Evolutionary conservation across 1,140 invertebrate genomes (phyloP).

Genomic region (Drosophila orena): DNA sequence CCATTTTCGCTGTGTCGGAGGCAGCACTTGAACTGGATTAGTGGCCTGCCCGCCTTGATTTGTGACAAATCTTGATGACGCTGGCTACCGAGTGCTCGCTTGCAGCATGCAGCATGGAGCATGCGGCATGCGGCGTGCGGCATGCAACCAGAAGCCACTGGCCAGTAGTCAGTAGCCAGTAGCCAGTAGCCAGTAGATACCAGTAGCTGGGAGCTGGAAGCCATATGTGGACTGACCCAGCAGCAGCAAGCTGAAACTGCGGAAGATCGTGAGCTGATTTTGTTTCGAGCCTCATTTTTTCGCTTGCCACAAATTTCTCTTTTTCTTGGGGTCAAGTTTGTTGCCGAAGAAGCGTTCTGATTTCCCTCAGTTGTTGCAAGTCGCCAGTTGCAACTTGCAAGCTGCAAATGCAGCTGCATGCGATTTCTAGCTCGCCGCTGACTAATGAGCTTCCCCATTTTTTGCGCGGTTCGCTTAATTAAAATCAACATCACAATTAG

Average conservation of each 20-base stretch:
- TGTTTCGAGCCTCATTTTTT: slow-evolving; percentile 59
- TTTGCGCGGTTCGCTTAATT: slow-evolving; percentile 43
- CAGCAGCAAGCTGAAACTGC: slow-evolving; percentile 9
- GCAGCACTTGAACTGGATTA: slow-evolving; percentile 78
- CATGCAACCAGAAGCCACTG: slow-evolving; percentile 38
- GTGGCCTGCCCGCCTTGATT: slow-evolving; percentile 76
- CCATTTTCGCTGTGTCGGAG: slow-evolving; percentile 66
- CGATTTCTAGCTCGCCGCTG: slow-evolving; percentile 29
- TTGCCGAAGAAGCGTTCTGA: slow-evolving; percentile 73
- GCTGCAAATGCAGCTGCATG: slow-evolving; percentile 46
- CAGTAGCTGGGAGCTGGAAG: slow-evolving; percentile 5
- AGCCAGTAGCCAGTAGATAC: not conserved
- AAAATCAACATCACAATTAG: slow-evolving; percentile 57
- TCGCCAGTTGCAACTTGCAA: slow-evolving; percentile 6
- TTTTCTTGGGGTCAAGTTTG: slow-evolving; percentile 83
- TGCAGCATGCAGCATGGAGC: slow-evolving; percentile 53
- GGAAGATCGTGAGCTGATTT: slow-evolving; percentile 78
- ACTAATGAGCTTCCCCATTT: slow-evolving; percentile 39
- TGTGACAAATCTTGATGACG: slow-evolving; percentile 81
- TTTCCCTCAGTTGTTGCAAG: slow-evolving; percentile 51
- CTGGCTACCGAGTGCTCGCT: slow-evolving; percentile 63
- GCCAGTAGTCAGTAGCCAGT: not conserved
- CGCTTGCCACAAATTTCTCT: slow-evolving; percentile 75
- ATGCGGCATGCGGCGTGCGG: slow-evolving; percentile 13
- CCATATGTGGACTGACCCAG: slow-evolving; percentile 59